A percentile compares a stretch with the other conserved stretches of the same genome.
phyloP scores from a whole-genome alignment of 2,113 vertebrate species.

The Hylia prasina region DNA sequence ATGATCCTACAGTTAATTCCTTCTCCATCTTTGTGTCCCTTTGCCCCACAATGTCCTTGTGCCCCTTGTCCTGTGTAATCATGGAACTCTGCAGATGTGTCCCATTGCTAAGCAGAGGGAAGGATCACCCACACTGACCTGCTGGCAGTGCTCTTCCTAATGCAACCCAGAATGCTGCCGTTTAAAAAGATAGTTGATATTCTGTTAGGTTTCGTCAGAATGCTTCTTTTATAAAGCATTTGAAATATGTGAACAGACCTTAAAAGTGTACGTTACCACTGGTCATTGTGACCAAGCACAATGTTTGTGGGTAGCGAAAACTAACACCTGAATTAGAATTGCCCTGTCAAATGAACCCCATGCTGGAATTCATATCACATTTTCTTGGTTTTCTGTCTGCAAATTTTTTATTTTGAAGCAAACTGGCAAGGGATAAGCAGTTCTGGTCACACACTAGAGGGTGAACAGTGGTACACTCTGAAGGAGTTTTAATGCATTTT shows the following conservation, averaged over 20 bases:
- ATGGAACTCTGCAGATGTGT: not conserved
- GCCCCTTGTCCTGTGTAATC: no score
- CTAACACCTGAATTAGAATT: not conserved
- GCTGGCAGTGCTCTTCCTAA: not conserved
- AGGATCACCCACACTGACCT: not conserved
- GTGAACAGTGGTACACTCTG: not conserved
- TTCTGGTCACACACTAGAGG: not conserved
- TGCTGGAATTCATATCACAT: not conserved
- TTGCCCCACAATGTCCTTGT: not conserved
- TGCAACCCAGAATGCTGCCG: not conserved
- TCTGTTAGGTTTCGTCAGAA: not conserved
- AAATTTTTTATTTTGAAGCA: not conserved
- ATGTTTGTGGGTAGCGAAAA: not conserved
- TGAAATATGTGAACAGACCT: not conserved
- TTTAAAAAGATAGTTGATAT: not conserved
- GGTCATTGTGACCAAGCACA: not conserved
- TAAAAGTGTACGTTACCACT: accelerated
- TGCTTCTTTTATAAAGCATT: not conserved
- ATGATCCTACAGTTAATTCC: not conserved
- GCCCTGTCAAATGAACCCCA: not conserved
- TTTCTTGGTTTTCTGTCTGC: not conserved
- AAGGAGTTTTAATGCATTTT: not conserved
- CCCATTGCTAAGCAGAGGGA: not conserved
- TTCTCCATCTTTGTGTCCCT: not conserved
- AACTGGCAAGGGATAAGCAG: not conserved